Evolutionary conservation across 2,888 invertebrate species (phyloP), one percentile per base, ranked within the genome.

Genomic region (Acleris emargana): DNA sequence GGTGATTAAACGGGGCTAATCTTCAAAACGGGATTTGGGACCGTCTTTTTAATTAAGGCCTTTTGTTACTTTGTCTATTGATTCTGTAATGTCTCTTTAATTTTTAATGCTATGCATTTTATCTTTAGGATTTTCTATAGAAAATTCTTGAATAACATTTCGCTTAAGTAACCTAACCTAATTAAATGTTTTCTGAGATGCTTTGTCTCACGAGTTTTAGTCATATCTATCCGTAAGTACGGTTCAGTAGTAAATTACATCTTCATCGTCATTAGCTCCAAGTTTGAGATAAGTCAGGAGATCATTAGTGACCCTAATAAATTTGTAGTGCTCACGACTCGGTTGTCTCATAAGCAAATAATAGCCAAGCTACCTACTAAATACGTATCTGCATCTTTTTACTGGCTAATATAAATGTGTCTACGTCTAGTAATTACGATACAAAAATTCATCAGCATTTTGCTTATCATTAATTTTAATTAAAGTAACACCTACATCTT

Each of bases 271-370:
- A 64, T 64, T 66, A 66, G 55, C 7, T 28, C 32, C 55, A 60
- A 60, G 60, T 66, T 57, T 32, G 50, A 51, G 55, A 66, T 66
- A 60, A 66, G 50, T 66, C 54, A 32, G 51, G 28, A 25, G 50
- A 55, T 55, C 64, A 60, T 66, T 66, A 66, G 64, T 22, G 45
- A 60, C 64, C 64, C 50, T 51, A 66, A 55, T 66, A 66, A 60
- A 60, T 66, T 60, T 60, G 64, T 53, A 60, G 54, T 60, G 60
- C 64, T 51, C 64, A 66, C 64, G 60, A 22, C 17, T 51, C 17
- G 50, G 59, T 52, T 60, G 60, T 50, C 47, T n/a, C 47, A 43
- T 45, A 43, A 60, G 45, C 60, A 60, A 55, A 64, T 64, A 58
- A 58, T 58, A 22, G 55, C 42, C 16, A 50, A 62, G 55, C 32